Base-by-base conservation (phyloP, 2,888 invertebrate species). In the Stictocephala bisonia region DNA sequence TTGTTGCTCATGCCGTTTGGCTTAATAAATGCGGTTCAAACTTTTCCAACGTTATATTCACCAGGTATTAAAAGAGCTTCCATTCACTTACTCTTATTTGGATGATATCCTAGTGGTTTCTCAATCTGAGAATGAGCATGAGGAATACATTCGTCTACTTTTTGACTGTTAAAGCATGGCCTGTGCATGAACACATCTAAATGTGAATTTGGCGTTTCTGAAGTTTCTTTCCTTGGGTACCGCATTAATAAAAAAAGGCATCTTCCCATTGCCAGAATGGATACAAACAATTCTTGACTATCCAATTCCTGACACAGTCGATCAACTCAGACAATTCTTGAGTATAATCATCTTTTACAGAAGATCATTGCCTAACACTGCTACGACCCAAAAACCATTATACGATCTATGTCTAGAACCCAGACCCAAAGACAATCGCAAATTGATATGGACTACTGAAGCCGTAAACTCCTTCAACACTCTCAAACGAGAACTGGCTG, bases 111-210 rank as follows among this genome's bases (percentile, higher is more conserved):
- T 78, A 31, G 60, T 78, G 0, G 76, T 76, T 18, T 76, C 77
- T 7, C 18, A 77, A 0, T 26, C 22, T 31, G 60, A 70, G 26
- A 67, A 77, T 41, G 73, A 81, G 48, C 79, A 80, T 51, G 7
- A 41, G 7, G 7, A 71, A 15, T 76, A 79, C 27, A 3, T 80
- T 0, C 9, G 53, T 0, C 51, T 29, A 3, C 35, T 79, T 0
- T 77, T 79, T 13, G 29, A 74, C 11, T 31, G 75, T 11, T 73
- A 26, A 11, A 18, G n/a, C 79, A 79, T 53, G 80, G 79, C 0
- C 60, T 83, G 0, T 60, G 77, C 0, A 77, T 83, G 0, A 83
- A 83, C 74, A 50, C 77, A 0, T 24, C 72, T 0, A 83, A 84
- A 76, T 83, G 82, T 60, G 68, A 72, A 71, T 6, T 81, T 83